Percentiles rank a stretch among this genome's conserved stretches.
Conservation (phyloP, 1,140 invertebrate species). For the Orussus abietinus region DNA sequence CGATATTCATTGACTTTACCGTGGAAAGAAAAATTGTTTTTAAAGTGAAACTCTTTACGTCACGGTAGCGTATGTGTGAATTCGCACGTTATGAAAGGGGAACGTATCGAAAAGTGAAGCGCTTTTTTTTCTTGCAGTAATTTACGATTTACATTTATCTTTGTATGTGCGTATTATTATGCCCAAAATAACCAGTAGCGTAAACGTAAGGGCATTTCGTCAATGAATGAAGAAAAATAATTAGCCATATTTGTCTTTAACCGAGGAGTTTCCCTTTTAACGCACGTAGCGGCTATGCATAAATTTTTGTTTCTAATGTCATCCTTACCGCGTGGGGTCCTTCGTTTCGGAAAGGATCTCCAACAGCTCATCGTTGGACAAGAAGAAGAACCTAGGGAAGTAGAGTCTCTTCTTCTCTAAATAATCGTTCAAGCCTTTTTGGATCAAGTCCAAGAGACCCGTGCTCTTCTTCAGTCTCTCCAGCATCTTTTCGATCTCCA, state of each 20-base stretch:
- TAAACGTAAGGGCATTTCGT: background rate
- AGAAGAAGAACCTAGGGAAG: conserved; percentile 96
- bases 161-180: too few species aligned
- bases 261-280: too few species aligned
- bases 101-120: too few species aligned
- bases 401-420: conserved; percentile 93
- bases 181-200: too few species aligned
- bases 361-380: conserved; percentile 94
- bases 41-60: too few species aligned
- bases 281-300: background rate
- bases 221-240: background rate
- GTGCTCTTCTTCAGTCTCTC: conserved; percentile 86
- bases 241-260: too few species aligned
- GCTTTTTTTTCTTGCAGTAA: too few species aligned
- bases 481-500: conserved; percentile 91
- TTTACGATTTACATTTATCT: too few species aligned
- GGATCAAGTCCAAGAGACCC: conserved; percentile 80
- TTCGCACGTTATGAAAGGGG: too few species aligned
- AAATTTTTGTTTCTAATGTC: background rate
- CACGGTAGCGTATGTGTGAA: too few species aligned
- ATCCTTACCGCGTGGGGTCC: conserved; percentile 84
- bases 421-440: conserved; percentile 91
- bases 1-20: too few species aligned
- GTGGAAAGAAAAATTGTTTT: too few species aligned
- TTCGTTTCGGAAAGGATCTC: conserved; percentile 97